Conservation (phyloP, 2,113 vertebrate genomes). For the Ophthalmolycus amberensis region DNA sequence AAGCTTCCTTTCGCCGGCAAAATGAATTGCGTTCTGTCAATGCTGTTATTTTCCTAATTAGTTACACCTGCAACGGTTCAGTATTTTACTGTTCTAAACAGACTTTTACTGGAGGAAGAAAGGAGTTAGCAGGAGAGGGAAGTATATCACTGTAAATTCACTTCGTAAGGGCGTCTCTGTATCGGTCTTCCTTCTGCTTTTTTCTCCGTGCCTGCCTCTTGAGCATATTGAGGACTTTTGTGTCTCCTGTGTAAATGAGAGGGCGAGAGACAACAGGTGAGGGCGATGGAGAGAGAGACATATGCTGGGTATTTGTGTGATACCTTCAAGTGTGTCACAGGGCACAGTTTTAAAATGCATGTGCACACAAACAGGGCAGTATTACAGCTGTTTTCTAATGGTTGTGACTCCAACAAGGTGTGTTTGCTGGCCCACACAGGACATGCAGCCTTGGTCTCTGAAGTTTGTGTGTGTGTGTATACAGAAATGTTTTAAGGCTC, state of each 20-base stretch:
- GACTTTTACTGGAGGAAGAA: slow-evolving; percentile 29
- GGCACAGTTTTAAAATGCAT: slow-evolving; percentile 30
- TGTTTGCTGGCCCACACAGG: slow-evolving; percentile 18
- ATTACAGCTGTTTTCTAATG: slow-evolving; percentile 23
- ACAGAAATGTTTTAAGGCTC: not conserved
- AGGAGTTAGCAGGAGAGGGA: slow-evolving; percentile 19
- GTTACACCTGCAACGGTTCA: slow-evolving; percentile 56
- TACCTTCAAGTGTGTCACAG: slow-evolving; percentile 41
- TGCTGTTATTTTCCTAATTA: slow-evolving; percentile 66
- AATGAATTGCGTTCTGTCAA: slow-evolving; percentile 69
- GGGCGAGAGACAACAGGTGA: slow-evolving; percentile 36
- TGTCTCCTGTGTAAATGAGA: slow-evolving; percentile 36
- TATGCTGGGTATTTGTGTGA: slow-evolving; percentile 42
- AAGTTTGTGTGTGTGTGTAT: not conserved
- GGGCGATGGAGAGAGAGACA: slow-evolving; percentile 32
- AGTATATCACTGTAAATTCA: slow-evolving; percentile 38
- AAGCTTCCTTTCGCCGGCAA: slow-evolving; percentile 53
- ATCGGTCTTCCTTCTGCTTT: slow-evolving; percentile 18
- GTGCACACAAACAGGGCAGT: not conserved
- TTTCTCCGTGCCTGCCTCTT: slow-evolving; percentile 27
- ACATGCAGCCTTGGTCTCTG: not conserved
- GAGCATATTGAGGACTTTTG: slow-evolving; percentile 54
- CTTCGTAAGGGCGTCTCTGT: slow-evolving; percentile 33
- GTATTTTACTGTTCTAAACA: slow-evolving; percentile 51
- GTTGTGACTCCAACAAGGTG: slow-evolving; percentile 9